Evolutionary conservation across 2,888 invertebrate genomes (phyloP).

Genomic region (Trisateles emortualis): DNA sequence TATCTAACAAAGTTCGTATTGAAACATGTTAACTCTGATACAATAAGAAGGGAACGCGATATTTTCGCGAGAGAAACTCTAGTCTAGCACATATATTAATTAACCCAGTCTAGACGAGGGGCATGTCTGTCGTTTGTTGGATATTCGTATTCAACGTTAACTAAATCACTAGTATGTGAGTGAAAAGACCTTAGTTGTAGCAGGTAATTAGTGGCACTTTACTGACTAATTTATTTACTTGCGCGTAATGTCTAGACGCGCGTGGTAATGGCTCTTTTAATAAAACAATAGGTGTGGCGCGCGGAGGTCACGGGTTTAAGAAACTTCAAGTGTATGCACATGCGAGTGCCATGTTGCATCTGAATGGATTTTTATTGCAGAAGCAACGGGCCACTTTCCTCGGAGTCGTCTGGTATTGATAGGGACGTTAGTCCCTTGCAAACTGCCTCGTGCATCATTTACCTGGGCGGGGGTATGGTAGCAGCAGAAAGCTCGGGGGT

Average conservation of each 20-base stretch:
- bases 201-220: constrained; percentile 72
- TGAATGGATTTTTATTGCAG: constrained; percentile 7
- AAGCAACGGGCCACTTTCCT: constrained; percentile 3
- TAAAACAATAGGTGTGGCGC: constrained; percentile 66
- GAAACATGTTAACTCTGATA: constrained; percentile 41
- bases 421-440: constrained; percentile 53
- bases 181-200: constrained; percentile 67
- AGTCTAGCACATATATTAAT: constrained; percentile 63
- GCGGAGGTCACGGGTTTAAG: constrained; percentile 52
- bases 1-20: constrained; percentile 39
- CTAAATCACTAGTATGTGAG: constrained; percentile 58
- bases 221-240: constrained; percentile 77
- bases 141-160: constrained; percentile 52
- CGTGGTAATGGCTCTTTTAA: constrained; percentile 68
- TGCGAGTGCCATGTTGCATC: constrained; percentile 35
- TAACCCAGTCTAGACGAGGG: constrained; percentile 63
- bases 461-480: constrained; percentile 81
- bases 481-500: constrained; percentile 85
- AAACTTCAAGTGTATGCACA: constrained; percentile 41
- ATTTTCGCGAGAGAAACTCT: constrained; percentile 54
- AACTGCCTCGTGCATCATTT: constrained; percentile 86
- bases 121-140: constrained; percentile 54
- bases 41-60: constrained; percentile 48
- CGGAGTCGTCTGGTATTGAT: constrained; percentile 7
- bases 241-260: constrained; percentile 72